Evolutionary conservation across 2,797 vertebrate species (phyloP).

Genomic region (Molossus alvarezi): DNA sequence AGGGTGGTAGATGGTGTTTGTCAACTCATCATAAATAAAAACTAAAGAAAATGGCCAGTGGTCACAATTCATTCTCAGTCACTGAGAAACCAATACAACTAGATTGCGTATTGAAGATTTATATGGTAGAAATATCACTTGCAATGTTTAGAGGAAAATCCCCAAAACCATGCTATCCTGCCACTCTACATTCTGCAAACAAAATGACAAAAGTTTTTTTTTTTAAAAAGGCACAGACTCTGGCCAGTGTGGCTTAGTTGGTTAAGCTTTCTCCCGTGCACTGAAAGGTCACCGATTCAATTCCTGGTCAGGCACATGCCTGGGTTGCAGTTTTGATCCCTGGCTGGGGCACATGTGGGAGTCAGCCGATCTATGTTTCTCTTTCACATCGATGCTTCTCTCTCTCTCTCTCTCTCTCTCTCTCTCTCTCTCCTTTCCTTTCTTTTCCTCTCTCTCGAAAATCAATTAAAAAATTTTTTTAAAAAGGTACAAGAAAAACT

Average conservation of each 20-base stretch:
- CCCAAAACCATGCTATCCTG: neutral
- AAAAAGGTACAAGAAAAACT: neutral
- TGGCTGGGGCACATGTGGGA: neutral
- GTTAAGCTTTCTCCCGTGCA: neutral
- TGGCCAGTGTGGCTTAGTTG: neutral
- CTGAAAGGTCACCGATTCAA: neutral
- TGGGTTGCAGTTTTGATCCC: neutral
- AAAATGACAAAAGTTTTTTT: neutral
- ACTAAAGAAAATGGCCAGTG: neutral
- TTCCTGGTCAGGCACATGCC: neutral
- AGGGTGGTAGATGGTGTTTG: neutral
- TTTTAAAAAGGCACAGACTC: neutral
- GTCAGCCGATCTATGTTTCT: neutral
- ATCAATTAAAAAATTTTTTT: too few relatives aligned
- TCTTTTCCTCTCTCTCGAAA: neutral
- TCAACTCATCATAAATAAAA: constrained; percentile 17
- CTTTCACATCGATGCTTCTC: neutral
- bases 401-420: neutral
- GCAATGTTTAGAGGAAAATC: neutral
- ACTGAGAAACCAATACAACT: neutral
- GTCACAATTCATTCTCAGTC: neutral
- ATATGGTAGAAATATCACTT: neutral
- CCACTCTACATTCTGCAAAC: neutral
- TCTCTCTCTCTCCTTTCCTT: neutral
- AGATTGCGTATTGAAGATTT: neutral